phyloP scores from a whole-genome alignment of 2,888 invertebrate genomes.

The Pheosia tremula region DNA sequence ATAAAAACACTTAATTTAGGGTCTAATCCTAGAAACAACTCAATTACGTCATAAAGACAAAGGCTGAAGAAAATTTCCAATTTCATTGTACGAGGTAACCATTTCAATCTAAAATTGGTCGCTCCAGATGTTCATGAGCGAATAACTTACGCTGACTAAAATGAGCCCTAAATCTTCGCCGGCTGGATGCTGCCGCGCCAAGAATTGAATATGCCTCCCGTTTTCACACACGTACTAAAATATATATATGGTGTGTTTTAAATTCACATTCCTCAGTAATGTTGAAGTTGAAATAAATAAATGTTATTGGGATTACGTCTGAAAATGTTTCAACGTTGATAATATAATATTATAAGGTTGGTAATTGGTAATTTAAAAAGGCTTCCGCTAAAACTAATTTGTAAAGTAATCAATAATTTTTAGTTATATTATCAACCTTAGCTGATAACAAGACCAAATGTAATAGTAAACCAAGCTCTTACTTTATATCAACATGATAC shows the following conservation, averaged over 20 bases:
- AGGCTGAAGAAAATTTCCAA: slow-evolving; percentile 54
- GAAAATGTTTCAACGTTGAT: too few relatives aligned
- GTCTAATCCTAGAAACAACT: too few relatives aligned
- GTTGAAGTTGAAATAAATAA: background rate
- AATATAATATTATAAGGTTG: too few relatives aligned
- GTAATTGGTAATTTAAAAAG: too few relatives aligned
- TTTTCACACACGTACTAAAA: slow-evolving; percentile 47
- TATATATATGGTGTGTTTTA: slow-evolving; percentile 42
- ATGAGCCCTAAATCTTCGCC: slow-evolving; percentile 78
- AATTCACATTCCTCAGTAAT: slow-evolving; percentile 29
- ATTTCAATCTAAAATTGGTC: slow-evolving; percentile 71
- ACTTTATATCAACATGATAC: too few relatives aligned
- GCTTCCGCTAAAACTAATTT: too few relatives aligned
- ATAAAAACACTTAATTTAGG: too few relatives aligned
- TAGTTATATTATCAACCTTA: too few relatives aligned
- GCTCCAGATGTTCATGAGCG: slow-evolving; percentile 77
- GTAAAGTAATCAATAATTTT: too few relatives aligned
- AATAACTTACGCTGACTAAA: slow-evolving; percentile 75
- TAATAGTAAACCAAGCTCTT: too few relatives aligned
- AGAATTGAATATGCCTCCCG: slow-evolving; percentile 76
- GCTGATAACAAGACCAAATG: too few relatives aligned
- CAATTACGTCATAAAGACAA: slow-evolving; percentile 26
- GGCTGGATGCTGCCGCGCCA: slow-evolving; percentile 68
- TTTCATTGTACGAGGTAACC: slow-evolving; percentile 60
- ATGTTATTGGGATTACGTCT: background rate